A percentile compares a stretch with the other conserved stretches of the same genome.
Evolutionary conservation across 2,113 vertebrate genomes (phyloP).

Genomic region (Macquaria ambigua): DNA sequence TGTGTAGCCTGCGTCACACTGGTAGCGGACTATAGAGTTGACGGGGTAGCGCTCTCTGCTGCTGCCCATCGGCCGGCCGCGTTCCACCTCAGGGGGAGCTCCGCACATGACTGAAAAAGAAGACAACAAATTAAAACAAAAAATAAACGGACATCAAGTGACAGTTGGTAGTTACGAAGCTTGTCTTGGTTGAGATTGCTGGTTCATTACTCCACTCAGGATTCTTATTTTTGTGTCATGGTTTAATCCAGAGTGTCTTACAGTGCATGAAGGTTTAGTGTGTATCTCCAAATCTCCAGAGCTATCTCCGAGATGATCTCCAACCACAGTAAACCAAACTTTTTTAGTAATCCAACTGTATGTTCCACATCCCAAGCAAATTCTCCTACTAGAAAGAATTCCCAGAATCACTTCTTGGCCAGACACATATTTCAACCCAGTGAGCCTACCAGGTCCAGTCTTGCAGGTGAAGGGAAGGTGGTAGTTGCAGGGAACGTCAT

Average conservation of each 20-base stretch:
- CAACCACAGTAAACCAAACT: background rate
- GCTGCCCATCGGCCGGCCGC: conserved; percentile 88
- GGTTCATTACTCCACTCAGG: background rate
- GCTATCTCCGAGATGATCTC: too few species aligned
- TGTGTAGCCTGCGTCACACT: conserved; percentile 89
- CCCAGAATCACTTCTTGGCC: too few species aligned
- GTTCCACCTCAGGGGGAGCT: conserved; percentile 88
- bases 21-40: conserved; percentile 92
- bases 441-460: conserved; percentile 88
- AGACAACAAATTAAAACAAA: background rate
- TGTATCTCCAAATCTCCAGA: too few species aligned
- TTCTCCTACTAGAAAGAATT: background rate
- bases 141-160: too few species aligned
- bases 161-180: background rate
- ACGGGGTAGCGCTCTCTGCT: conserved; percentile 89
- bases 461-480: conserved; percentile 97
- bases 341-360: background rate
- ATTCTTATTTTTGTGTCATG: background rate
- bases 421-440: background rate
- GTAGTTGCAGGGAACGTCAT: conserved; percentile 95
- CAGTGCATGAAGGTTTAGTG: background rate
- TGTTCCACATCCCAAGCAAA: background rate
- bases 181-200: background rate
- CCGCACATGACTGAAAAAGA: conserved; percentile 86
- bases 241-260: background rate